These are phyloP conservation scores for Calliopum simillimum DNA, from an alignment of 2,888 invertebrate species.

Conservation along the genomic window DNA sequence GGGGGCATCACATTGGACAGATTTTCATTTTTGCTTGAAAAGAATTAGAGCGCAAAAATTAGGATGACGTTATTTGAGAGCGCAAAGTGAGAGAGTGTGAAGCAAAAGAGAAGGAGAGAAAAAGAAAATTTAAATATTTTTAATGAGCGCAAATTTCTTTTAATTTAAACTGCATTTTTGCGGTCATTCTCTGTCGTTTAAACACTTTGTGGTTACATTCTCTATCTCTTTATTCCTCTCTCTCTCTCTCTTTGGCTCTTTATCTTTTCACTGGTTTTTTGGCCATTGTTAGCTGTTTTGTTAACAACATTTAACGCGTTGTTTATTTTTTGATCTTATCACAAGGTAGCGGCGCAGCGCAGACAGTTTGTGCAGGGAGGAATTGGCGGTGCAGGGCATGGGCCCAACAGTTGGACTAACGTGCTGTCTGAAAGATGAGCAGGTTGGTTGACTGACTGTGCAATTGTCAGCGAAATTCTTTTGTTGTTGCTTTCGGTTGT, in stretches of 20 bases:
- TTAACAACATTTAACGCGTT: neutral
- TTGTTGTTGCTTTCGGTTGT: neutral
- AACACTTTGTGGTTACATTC: neutral
- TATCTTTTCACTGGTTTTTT: constrained; percentile 9
- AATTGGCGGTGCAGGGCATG: too few relatives aligned
- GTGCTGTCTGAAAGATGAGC: neutral
- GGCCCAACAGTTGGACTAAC: too few relatives aligned
- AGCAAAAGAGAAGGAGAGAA: neutral
- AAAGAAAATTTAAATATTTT: neutral
- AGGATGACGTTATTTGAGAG: neutral
- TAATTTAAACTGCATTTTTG: too few relatives aligned
- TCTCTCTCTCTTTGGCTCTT: neutral
- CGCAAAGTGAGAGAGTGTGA: neutral
- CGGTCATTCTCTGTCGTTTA: too few relatives aligned
- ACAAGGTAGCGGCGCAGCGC: neutral
- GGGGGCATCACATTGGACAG: neutral
- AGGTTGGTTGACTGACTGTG: constrained; percentile 7
- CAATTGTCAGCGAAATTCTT: constrained; percentile 9
- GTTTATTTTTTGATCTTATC: constrained; percentile 6
- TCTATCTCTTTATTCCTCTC: neutral
- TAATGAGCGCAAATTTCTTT: neutral
- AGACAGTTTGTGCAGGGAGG: too few relatives aligned
- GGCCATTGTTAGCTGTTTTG: constrained; percentile 26
- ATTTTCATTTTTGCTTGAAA: neutral
- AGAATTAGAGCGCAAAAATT: constrained; percentile 31